Evolutionary conservation across 2,113 vertebrate genomes (phyloP).

Genomic region (Globicephala melas): DNA sequence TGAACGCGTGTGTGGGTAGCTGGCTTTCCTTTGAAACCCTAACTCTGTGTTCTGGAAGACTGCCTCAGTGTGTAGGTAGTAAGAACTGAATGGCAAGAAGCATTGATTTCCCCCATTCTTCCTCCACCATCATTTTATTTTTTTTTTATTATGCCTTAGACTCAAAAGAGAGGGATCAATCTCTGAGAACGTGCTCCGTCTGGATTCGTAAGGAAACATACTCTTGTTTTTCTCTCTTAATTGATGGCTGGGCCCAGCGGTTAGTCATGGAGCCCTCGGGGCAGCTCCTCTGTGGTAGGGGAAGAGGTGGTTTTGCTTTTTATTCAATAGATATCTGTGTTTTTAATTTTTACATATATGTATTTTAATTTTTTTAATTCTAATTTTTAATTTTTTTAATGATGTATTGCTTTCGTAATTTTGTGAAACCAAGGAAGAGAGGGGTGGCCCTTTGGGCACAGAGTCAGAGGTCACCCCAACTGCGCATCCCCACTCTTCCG

Average conservation of each 20-base stretch:
- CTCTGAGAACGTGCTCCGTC: background rate
- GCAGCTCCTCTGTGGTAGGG: background rate
- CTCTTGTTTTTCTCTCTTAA: accelerated
- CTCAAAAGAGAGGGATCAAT: background rate
- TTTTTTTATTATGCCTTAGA: background rate
- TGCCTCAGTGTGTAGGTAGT: background rate
- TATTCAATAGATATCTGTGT: accelerated
- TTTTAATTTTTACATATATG: accelerated
- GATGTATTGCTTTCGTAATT: background rate
- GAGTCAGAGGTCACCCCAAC: accelerated
- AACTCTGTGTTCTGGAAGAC: background rate
- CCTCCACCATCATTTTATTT: background rate
- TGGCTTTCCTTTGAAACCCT: background rate
- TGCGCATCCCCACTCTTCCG: accelerated
- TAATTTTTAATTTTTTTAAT: background rate
- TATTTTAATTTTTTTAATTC: too few species aligned
- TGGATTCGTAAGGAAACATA: accelerated
- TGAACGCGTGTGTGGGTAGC: background rate
- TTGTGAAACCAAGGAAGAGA: background rate
- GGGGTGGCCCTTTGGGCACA: accelerated
- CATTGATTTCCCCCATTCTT: background rate
- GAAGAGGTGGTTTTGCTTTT: background rate
- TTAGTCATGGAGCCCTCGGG: accelerated
- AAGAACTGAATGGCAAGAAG: background rate
- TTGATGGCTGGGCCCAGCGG: accelerated